Percentiles rank a stretch among this genome's conserved stretches.
Evolutionary conservation across 2,113 vertebrate genomes (phyloP).

Genomic region (Lanius collurio): DNA sequence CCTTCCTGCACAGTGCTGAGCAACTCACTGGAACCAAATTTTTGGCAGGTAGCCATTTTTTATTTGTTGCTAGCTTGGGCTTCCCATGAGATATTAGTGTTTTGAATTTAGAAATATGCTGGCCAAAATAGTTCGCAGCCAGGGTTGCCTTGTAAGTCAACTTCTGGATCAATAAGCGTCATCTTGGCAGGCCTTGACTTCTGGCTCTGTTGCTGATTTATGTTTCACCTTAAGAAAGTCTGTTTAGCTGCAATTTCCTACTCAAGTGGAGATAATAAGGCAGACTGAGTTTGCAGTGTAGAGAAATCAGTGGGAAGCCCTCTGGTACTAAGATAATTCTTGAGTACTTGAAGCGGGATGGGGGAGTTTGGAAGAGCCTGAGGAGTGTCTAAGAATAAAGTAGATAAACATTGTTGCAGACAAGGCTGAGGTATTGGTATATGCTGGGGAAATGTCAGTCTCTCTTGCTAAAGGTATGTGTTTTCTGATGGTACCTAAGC

Average conservation of each 20-base stretch:
- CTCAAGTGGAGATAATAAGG: constrained; percentile 34
- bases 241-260: constrained; percentile 20
- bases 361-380: not conserved
- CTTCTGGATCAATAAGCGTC: not conserved
- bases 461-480: not conserved
- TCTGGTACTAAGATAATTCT: constrained; percentile 5
- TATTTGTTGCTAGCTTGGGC: not conserved
- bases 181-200: constrained; percentile 15
- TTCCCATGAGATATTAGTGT: not conserved
- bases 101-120: not conserved
- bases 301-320: not conserved
- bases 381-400: not conserved
- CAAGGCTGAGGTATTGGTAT: not conserved
- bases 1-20: not conserved
- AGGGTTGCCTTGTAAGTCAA: not conserved
- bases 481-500: not conserved
- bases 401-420: not conserved
- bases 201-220: not conserved
- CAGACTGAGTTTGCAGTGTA: not conserved
- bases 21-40: not conserved
- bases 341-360: not conserved
- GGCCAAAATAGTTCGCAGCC: not conserved
- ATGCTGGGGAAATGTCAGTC: not conserved
- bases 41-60: constrained; percentile 2
- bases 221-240: constrained; percentile 34